Conservation (phyloP, 2,888 invertebrate species). For the Choristoneura rosaceana region DNA sequence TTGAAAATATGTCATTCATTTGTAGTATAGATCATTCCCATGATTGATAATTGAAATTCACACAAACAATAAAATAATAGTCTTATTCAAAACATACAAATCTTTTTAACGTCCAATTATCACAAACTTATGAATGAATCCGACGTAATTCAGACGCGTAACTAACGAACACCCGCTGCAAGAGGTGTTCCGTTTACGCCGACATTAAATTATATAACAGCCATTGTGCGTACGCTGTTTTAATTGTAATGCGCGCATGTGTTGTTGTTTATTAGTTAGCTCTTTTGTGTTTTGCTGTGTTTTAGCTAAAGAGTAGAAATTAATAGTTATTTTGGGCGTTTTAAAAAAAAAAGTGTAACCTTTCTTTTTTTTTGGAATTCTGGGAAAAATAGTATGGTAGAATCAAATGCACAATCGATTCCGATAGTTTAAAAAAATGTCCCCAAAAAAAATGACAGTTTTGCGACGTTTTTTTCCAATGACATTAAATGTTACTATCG, state of each 20-base stretch:
- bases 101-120: constrained; percentile 1
- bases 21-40: no score
- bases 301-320: neutral
- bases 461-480: no score
- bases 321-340: no score
- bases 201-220: constrained; percentile 4
- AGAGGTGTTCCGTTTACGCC: constrained; percentile 21
- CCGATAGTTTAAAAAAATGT: no score
- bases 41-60: no score
- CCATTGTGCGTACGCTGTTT: constrained; percentile 12
- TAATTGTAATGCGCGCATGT: constrained; percentile 29
- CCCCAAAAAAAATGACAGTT: no score
- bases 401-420: no score
- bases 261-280: constrained; percentile 32
- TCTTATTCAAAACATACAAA: neutral
- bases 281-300: neutral
- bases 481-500: no score
- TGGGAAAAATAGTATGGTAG: no score
- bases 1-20: no score
- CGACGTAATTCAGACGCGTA: constrained; percentile 24
- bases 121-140: constrained; percentile 28
- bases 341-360: no score
- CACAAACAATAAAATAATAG: neutral
- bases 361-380: no score
- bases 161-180: constrained; percentile 21